phyloP scores from a whole-genome alignment of 37 sponge, comb jelly and placozoan genomes.

The Ephydatia muelleri region DNA sequence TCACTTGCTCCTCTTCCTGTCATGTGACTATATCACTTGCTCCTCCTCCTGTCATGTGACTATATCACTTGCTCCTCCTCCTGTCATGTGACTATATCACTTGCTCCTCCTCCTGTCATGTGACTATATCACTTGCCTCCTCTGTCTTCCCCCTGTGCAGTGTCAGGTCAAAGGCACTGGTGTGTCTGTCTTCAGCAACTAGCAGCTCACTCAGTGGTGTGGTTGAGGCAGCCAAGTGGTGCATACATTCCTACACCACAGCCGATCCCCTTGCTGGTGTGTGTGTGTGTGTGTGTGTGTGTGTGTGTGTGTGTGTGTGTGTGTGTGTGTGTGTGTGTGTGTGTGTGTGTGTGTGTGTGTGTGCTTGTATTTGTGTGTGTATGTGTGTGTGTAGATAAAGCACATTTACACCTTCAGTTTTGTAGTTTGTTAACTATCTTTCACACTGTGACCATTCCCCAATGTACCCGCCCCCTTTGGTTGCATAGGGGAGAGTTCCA shows the following conservation, averaged over 20 bases:
- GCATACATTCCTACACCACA: constrained; percentile 13
- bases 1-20: too few relatives aligned
- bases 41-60: too few relatives aligned
- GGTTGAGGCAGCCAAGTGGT: constrained; percentile 14
- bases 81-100: too few relatives aligned
- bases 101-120: too few relatives aligned
- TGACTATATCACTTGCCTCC: too few relatives aligned
- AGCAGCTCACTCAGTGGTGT: constrained; percentile 16
- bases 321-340: background rate
- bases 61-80: too few relatives aligned
- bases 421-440: constrained; percentile 9
- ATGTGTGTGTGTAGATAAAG: background rate
- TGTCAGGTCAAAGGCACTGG: constrained; percentile 62
- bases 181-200: constrained; percentile 51
- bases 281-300: background rate
- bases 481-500: background rate
- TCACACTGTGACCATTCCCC: background rate
- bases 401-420: background rate
- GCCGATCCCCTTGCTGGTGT: constrained; percentile 35
- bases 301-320: too few relatives aligned
- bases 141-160: constrained; percentile 32
- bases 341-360: background rate
- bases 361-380: background rate
- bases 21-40: too few relatives aligned
- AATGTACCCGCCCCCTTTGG: background rate